These are phyloP conservation scores for Eurois occulta DNA, from an alignment of 2,888 invertebrate species.

Conservation along the genomic window DNA sequence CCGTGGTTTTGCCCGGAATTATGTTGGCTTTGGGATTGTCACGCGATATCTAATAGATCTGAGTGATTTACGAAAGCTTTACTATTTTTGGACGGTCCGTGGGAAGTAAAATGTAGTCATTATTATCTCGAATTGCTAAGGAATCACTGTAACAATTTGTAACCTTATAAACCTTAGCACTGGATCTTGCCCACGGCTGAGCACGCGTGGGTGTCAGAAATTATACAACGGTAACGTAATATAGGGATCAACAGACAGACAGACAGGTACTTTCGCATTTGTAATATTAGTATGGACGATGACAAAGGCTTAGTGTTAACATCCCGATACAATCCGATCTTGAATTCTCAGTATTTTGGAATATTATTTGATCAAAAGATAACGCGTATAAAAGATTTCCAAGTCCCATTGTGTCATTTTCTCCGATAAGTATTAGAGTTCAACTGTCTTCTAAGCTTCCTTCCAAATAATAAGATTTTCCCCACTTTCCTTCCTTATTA, in stretches of 20 bases:
- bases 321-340: slow-evolving; percentile 24
- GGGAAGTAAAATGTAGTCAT: background rate
- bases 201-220: background rate
- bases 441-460: slow-evolving; percentile 45
- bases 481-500: slow-evolving; percentile 45
- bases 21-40: slow-evolving; percentile 33
- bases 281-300: background rate
- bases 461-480: slow-evolving; percentile 61
- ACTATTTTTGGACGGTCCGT: slow-evolving; percentile 2
- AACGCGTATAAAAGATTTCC: slow-evolving; percentile 26
- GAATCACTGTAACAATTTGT: slow-evolving; percentile 3
- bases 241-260: background rate
- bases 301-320: background rate
- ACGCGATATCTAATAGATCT: slow-evolving; percentile 46
- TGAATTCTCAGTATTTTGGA: background rate
- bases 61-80: slow-evolving; percentile 25
- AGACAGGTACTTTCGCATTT: background rate
- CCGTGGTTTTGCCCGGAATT: slow-evolving; percentile 32
- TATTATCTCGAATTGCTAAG: background rate
- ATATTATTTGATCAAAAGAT: slow-evolving; percentile 31
- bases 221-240: background rate
- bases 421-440: slow-evolving; percentile 51
- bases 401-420: slow-evolving; percentile 44
- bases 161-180: background rate
- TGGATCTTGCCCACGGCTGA: background rate